These are phyloP conservation scores for Urocolius indicus DNA, from an alignment of 2,113 vertebrate species.

Conservation along the genomic window DNA sequence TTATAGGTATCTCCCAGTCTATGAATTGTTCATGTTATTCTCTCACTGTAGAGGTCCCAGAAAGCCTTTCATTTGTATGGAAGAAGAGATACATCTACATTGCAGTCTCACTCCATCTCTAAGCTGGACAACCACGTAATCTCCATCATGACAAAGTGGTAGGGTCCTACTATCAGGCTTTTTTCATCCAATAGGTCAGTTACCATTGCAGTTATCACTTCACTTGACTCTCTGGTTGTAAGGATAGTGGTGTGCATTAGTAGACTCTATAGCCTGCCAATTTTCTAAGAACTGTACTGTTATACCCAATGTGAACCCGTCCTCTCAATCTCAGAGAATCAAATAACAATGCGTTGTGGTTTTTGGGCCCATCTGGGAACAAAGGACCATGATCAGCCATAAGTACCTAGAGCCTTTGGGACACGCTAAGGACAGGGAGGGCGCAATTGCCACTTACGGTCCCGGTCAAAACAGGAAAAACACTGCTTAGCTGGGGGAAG, in stretches of 20 bases:
- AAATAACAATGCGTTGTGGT: background rate
- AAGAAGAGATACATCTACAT: background rate
- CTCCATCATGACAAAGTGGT: fast-evolving
- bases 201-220: background rate
- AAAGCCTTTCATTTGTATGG: background rate
- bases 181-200: background rate
- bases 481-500: too few relatives aligned
- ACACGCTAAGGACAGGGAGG: too few relatives aligned
- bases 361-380: too few relatives aligned
- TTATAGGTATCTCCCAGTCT: background rate
- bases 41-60: background rate
- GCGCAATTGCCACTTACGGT: too few relatives aligned
- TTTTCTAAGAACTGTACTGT: background rate
- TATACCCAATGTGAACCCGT: background rate
- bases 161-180: background rate
- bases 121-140: background rate
- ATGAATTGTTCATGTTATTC: background rate
- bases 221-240: background rate
- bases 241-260: background rate
- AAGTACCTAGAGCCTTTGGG: too few relatives aligned
- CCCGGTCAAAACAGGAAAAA: too few relatives aligned
- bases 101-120: background rate
- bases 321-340: background rate
- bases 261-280: background rate
- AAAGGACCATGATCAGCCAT: too few relatives aligned